Percentiles rank a stretch among this genome's conserved stretches.
Evolutionary conservation across 2,113 vertebrate species (phyloP).

Genomic region (Platanista minor): DNA sequence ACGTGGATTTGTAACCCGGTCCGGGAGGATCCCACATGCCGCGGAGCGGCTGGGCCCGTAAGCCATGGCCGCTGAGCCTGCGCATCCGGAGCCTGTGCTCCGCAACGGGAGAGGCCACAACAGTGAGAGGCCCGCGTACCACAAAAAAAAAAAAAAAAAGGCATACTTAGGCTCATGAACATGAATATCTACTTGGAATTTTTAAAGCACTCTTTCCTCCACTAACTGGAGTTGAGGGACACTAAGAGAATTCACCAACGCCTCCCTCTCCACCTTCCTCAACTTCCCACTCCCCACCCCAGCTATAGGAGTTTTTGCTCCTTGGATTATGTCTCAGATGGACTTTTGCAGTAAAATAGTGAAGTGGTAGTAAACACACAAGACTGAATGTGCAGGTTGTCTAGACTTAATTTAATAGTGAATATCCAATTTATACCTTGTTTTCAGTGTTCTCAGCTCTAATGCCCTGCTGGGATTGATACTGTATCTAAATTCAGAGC

Average conservation of each 20-base stretch:
- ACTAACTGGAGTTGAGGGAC: background rate
- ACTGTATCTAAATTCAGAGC: conserved; percentile 30
- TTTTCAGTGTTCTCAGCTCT: conserved; percentile 50
- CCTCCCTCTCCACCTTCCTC: background rate
- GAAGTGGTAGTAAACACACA: background rate
- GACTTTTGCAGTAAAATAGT: conserved; percentile 6
- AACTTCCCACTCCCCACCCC: background rate
- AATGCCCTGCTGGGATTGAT: conserved; percentile 50
- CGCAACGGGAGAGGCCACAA: too few species aligned
- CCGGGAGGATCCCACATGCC: too few species aligned
- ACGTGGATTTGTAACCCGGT: too few species aligned
- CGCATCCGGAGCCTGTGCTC: too few species aligned
- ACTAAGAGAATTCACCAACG: background rate
- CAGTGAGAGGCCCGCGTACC: too few species aligned
- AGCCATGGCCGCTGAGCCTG: too few species aligned
- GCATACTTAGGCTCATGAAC: background rate
- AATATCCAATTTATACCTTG: conserved; percentile 68
- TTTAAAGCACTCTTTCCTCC: background rate
- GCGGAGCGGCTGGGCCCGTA: too few species aligned
- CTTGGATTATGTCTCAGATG: background rate
- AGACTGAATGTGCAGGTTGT: background rate
- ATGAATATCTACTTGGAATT: conserved; percentile 12
- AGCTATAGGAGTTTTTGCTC: background rate
- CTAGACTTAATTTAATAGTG: conserved; percentile 66
- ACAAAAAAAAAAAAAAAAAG: too few species aligned